phyloP scores from a whole-genome alignment of 2,113 vertebrate species.

The Ochotona curzoniae region DNA sequence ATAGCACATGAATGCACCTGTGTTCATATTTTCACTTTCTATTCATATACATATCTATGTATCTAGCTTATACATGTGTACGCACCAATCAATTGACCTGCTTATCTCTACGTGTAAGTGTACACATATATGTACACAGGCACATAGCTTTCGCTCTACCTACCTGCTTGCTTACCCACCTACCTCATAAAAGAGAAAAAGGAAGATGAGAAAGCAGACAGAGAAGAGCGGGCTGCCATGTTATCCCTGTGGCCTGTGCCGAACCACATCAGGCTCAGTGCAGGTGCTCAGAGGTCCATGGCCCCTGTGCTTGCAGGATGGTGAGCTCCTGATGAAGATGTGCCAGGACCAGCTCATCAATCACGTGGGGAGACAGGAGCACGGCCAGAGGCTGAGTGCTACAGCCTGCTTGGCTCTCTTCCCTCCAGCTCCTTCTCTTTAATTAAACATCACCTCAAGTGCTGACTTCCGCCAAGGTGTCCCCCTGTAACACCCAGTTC shows the following conservation, averaged over 20 bases:
- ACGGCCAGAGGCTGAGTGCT: constrained; percentile 85
- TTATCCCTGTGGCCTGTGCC: constrained; percentile 59
- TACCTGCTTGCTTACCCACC: neutral
- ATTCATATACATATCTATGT: too few species aligned
- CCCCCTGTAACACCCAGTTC: constrained; percentile 51
- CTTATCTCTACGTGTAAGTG: too few species aligned
- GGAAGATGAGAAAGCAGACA: neutral
- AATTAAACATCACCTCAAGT: constrained; percentile 90
- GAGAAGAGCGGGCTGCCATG: constrained; percentile 40
- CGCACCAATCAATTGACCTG: too few species aligned
- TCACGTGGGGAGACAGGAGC: constrained; percentile 84
- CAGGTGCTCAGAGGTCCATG: constrained; percentile 69
- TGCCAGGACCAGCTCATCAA: constrained; percentile 89
- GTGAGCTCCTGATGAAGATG: constrained; percentile 87
- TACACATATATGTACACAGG: neutral
- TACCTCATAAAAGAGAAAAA: neutral
- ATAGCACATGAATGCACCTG: too few species aligned
- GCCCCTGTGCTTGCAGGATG: constrained; percentile 80
- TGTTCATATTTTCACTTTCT: too few species aligned
- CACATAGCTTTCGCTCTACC: too few species aligned
- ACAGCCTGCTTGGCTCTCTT: constrained; percentile 81
- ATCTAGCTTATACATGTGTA: too few species aligned
- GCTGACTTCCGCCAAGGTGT: constrained; percentile 75
- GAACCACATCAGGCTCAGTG: constrained; percentile 70
- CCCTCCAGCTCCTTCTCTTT: constrained; percentile 83